Evolutionary conservation across 2,888 invertebrate genomes (phyloP).

Genomic region (Agrotis exclamationis): DNA sequence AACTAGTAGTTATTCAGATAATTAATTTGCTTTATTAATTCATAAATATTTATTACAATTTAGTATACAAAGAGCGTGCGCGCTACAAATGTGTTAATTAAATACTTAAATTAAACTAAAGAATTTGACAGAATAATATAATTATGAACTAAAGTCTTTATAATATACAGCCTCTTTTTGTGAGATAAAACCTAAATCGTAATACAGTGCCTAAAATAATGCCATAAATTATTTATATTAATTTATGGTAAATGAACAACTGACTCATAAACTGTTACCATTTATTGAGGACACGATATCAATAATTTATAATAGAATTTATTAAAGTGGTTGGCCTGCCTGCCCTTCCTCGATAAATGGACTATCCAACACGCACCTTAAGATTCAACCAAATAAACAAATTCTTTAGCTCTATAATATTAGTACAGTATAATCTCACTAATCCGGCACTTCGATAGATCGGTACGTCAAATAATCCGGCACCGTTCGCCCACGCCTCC

Average conservation of each 20-base stretch:
- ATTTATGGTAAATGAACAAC: neutral
- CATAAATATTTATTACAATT: constrained; percentile 11
- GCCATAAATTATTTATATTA: neutral
- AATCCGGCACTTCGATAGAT: no score
- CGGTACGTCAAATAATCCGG: no score
- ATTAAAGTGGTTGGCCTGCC: no score
- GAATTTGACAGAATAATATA: neutral
- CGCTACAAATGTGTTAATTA: neutral
- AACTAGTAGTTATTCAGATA: neutral
- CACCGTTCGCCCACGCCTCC: no score
- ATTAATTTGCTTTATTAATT: neutral
- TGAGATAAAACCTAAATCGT: constrained; percentile 1
- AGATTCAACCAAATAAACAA: no score
- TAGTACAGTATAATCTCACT: no score
- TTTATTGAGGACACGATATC: no score
- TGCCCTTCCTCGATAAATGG: no score
- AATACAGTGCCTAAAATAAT: neutral
- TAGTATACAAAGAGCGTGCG: neutral
- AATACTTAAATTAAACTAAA: constrained; percentile 5
- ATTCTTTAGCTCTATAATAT: no score
- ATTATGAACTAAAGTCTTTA: neutral
- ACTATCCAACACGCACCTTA: no score
- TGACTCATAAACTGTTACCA: no score
- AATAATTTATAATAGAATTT: no score
- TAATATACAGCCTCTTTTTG: neutral